phyloP scores from a whole-genome alignment of 2,888 invertebrate species.

The Petrophora chlorosata region DNA sequence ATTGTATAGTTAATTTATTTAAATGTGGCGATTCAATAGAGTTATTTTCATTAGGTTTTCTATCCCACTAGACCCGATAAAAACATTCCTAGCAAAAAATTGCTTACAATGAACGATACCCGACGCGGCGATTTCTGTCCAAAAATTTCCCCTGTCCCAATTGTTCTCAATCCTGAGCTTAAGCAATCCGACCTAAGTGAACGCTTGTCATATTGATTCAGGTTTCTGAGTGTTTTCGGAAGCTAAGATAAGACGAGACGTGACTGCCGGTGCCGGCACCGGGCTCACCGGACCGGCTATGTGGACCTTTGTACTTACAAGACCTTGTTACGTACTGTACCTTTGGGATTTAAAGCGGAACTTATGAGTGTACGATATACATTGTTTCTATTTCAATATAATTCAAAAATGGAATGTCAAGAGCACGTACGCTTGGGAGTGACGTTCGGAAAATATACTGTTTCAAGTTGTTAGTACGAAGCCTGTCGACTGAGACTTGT shows the following conservation, averaged over 20 bases:
- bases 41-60: too few species aligned
- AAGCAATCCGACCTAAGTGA: slow-evolving; percentile 68
- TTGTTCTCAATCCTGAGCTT: slow-evolving; percentile 55
- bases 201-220: slow-evolving; percentile 74
- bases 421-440: slow-evolving; percentile 27
- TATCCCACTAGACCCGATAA: too few species aligned
- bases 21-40: too few species aligned
- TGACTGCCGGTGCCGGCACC: slow-evolving; percentile 56
- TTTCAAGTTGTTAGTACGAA: slow-evolving; percentile 12
- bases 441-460: slow-evolving; percentile 1
- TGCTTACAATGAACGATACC: slow-evolving; percentile 26
- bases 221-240: slow-evolving; percentile 69
- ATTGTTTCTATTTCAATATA: not conserved
- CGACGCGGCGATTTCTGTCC: slow-evolving; percentile 23
- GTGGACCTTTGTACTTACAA: slow-evolving; percentile 56
- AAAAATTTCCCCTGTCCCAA: slow-evolving; percentile 34
- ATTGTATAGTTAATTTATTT: too few species aligned
- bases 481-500: slow-evolving; percentile 8
- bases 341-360: slow-evolving; percentile 34
- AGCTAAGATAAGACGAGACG: slow-evolving; percentile 70
- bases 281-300: slow-evolving; percentile 64
- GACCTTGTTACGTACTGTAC: slow-evolving; percentile 45
- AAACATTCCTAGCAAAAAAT: slow-evolving; percentile 24
- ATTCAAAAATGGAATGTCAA: slow-evolving; percentile 39
- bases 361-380: too few species aligned